A percentile compares a stretch with the other conserved stretches of the same genome.
phyloP scores from a whole-genome alignment of 2,888 invertebrate genomes.

The Heliothis peltigera region DNA sequence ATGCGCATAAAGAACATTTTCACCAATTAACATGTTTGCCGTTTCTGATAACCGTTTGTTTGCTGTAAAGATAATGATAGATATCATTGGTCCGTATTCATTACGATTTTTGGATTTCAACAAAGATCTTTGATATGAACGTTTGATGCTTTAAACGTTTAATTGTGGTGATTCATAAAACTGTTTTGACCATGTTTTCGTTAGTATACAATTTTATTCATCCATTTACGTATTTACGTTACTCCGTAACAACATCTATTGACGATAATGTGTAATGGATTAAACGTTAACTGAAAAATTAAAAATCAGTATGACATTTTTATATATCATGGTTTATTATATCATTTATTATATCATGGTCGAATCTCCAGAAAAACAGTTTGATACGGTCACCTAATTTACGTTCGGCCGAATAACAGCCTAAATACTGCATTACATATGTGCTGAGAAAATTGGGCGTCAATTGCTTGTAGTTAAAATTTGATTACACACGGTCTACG shows the following conservation, averaged over 20 bases:
- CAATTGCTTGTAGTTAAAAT: not conserved
- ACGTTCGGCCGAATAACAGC: not conserved
- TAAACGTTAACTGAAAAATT: not conserved
- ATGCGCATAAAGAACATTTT: constrained; percentile 27
- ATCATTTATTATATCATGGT: constrained; percentile 10
- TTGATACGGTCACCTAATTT: not conserved
- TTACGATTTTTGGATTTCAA: constrained; percentile 33
- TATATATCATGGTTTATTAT: too few relatives aligned
- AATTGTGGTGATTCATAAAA: constrained; percentile 3
- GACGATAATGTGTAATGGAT: too few relatives aligned
- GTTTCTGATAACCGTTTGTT: constrained; percentile 62
- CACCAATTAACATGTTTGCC: constrained; percentile 56
- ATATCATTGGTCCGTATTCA: constrained; percentile 41
- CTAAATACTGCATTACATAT: too few relatives aligned
- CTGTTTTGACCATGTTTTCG: not conserved
- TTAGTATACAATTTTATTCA: not conserved
- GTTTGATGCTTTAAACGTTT: constrained; percentile 14
- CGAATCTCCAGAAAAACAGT: constrained; percentile 8
- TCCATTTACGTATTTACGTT: not conserved
- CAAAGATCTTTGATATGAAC: constrained; percentile 16
- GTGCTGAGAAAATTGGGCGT: not conserved
- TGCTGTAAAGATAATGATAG: constrained; percentile 48
- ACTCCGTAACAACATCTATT: not conserved
- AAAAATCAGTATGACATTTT: constrained; percentile 18
- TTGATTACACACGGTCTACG: not conserved